Conservation (phyloP, 1,140 invertebrate genomes). For the Zaprionus davidi region DNA sequence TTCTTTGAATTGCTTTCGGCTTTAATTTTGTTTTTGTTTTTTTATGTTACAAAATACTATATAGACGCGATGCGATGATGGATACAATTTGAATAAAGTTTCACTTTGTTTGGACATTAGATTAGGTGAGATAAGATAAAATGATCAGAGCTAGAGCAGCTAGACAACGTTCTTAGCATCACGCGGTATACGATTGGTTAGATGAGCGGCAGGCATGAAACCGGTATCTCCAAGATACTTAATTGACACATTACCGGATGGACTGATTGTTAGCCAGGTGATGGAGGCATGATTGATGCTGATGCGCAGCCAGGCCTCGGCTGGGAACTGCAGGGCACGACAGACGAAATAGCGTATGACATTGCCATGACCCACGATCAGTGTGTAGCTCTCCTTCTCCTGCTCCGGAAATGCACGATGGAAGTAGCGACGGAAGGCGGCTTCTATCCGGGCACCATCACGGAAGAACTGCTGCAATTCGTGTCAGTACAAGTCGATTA, state of each 20-base stretch:
- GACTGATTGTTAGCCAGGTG: constrained; percentile 94
- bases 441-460: constrained; percentile 98
- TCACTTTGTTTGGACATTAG: background rate
- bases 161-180: constrained; percentile 77
- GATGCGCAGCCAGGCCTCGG: constrained; percentile 98
- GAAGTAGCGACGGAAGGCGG: constrained; percentile 97
- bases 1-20: background rate
- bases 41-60: constrained; percentile 18
- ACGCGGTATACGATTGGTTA: constrained; percentile 77
- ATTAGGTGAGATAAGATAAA: background rate
- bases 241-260: constrained; percentile 93
- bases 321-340: constrained; percentile 98
- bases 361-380: constrained; percentile 99
- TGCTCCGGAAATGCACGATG: constrained; percentile 93
- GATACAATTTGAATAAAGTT: background rate
- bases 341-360: constrained; percentile 99
- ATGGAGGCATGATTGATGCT: constrained; percentile 96
- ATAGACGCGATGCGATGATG: background rate
- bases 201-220: constrained; percentile 88
- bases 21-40: constrained; percentile 21
- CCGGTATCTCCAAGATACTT: constrained; percentile 94
- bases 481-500: constrained; percentile 32
- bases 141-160: background rate
- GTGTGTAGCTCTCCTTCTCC: constrained; percentile 93
- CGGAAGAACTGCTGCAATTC: constrained; percentile 93